Conservation (phyloP, 2,888 invertebrate species). For the Pristionchus mayeri region DNA sequence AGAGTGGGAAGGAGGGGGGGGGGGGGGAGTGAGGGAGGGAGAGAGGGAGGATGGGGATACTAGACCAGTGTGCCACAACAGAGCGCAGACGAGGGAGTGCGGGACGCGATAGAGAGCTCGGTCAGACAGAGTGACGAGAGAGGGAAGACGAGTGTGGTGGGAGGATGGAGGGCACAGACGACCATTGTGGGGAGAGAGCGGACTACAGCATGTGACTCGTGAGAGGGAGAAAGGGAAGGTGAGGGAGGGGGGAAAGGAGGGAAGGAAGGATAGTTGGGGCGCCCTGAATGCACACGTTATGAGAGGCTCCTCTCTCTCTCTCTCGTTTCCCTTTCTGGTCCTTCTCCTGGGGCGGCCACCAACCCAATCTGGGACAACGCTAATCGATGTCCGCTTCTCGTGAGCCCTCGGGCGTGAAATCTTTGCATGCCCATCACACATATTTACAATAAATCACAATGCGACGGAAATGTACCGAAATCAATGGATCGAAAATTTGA, state of each 20-base stretch:
- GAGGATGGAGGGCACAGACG: not conserved
- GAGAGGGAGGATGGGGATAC: not conserved
- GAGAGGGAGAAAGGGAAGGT: not conserved
- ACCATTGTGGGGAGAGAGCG: not conserved
- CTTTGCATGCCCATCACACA: not conserved
- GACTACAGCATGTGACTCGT: conserved; percentile 7
- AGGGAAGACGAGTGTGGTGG: not conserved
- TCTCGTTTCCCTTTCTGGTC: conserved; percentile 9
- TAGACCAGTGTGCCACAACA: not conserved
- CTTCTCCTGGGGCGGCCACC: not conserved
- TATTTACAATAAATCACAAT: too few species aligned
- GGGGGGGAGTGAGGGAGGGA: too few species aligned
- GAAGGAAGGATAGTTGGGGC: conserved; percentile 1
- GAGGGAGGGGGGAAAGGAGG: not conserved
- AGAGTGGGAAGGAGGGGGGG: not conserved
- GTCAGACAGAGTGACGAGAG: not conserved
- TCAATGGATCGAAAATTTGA: too few species aligned
- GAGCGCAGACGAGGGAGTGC: not conserved
- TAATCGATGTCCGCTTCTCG: not conserved
- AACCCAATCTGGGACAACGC: not conserved
- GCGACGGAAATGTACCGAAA: too few species aligned
- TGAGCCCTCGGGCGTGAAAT: not conserved
- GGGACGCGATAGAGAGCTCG: not conserved
- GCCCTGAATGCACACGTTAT: conserved; percentile 29
- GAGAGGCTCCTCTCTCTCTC: conserved; percentile 15